Evolutionary conservation across 2,888 invertebrate genomes (phyloP).

Genomic region (Myathropa florea): DNA sequence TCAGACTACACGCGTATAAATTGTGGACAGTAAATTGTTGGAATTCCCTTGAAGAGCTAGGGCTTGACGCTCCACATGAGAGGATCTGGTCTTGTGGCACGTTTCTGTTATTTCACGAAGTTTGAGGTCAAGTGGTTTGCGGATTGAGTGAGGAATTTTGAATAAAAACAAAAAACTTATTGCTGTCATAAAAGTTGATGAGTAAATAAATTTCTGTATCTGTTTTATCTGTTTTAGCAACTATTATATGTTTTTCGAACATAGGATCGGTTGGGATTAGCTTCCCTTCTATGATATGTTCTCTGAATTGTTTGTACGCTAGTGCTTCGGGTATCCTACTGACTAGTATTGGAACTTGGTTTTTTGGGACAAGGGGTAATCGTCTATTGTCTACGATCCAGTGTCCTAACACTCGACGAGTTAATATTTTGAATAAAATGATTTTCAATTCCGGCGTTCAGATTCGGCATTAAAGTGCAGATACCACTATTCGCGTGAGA

Average conservation of each 20-base stretch:
- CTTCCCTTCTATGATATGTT: background rate
- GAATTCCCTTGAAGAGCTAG: background rate
- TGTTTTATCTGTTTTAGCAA: background rate
- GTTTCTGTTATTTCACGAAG: background rate
- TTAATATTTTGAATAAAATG: too few relatives aligned
- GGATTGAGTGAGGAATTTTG: background rate
- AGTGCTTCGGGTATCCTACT: too few relatives aligned
- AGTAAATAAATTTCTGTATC: too few relatives aligned
- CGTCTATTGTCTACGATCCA: too few relatives aligned
- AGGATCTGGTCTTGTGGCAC: background rate
- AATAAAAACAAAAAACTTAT: background rate
- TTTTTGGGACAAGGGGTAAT: too few relatives aligned
- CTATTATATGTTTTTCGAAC: background rate
- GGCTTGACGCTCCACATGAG: background rate
- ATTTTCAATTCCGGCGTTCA: too few relatives aligned
- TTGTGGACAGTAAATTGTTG: background rate
- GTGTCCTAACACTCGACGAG: too few relatives aligned
- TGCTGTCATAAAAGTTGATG: background rate
- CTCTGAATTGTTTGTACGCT: too few relatives aligned
- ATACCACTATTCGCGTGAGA: too few relatives aligned
- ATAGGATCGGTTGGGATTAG: background rate
- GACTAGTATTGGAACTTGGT: too few relatives aligned
- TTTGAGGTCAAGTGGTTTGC: background rate
- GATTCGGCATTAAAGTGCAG: too few relatives aligned
- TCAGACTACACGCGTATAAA: background rate